phyloP scores from a whole-genome alignment of 2,888 invertebrate genomes.

The Meliscaeva auricollis region DNA sequence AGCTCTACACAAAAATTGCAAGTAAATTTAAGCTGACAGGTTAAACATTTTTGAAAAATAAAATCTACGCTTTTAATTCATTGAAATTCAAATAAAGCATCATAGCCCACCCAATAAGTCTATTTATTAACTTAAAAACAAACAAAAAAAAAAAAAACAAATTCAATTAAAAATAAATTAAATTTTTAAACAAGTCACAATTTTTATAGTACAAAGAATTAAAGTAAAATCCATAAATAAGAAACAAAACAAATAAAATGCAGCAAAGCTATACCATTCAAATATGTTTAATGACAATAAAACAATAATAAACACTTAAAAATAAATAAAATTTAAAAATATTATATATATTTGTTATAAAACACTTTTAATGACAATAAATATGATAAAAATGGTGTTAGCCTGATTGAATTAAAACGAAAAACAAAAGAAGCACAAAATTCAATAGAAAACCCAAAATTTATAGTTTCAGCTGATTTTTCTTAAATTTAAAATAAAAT shows the following conservation, averaged over 20 bases:
- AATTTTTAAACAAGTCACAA: constrained; percentile 51
- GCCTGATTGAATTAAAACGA: no score
- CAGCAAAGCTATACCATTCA: constrained; percentile 43
- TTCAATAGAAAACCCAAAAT: constrained; percentile 14
- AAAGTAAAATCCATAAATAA: constrained; percentile 21
- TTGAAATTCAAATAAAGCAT: neutral
- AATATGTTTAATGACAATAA: constrained; percentile 34
- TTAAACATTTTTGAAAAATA: neutral
- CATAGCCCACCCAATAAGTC: constrained; percentile 29
- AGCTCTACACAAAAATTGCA: constrained; percentile 18
- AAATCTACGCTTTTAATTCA: constrained; percentile 14
- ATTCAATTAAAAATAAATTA: constrained; percentile 6
- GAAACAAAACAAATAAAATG: constrained; percentile 6
- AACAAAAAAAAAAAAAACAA: neutral
- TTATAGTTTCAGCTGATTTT: neutral
- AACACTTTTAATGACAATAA: constrained; percentile 66
- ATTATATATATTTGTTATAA: constrained; percentile 15
- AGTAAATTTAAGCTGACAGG: constrained; percentile 19
- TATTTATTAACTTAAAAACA: no score
- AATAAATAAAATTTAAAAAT: neutral
- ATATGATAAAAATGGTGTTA: constrained; percentile 22
- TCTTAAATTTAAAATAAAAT: constrained; percentile 17
- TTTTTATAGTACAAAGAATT: constrained; percentile 66
- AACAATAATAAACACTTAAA: constrained; percentile 46
- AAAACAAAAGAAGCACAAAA: constrained; percentile 27